These are phyloP conservation scores for Nicator chloris DNA, from an alignment of 2,113 vertebrate species.

Conservation along the genomic window DNA sequence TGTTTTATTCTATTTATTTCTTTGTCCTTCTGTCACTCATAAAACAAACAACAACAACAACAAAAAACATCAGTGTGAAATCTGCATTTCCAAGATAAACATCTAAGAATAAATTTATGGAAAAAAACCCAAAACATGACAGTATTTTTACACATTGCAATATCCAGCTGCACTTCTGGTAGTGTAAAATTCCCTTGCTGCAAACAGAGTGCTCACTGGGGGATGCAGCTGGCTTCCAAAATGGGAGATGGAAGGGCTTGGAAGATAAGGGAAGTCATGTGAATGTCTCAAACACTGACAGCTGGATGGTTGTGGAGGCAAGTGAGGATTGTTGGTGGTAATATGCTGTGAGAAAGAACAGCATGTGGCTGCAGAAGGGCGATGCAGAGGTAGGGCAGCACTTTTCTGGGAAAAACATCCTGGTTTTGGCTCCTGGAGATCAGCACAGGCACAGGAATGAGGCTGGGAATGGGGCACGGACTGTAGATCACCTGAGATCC, in stretches of 20 bases:
- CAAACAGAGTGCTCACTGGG: background rate
- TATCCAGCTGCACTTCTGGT: background rate
- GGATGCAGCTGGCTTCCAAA: background rate
- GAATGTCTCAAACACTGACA: background rate
- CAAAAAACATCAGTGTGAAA: background rate
- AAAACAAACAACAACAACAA: background rate
- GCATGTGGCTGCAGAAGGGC: background rate
- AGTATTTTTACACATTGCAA: background rate
- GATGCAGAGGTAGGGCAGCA: background rate
- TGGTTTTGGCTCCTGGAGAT: background rate
- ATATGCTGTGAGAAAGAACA: background rate
- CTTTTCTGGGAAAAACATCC: background rate
- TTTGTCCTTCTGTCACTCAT: background rate
- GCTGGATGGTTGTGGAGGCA: background rate
- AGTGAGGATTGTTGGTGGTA: background rate
- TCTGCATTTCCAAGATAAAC: background rate
- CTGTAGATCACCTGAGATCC: background rate
- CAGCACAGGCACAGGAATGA: background rate
- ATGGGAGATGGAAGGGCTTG: background rate
- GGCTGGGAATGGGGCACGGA: fast-evolving
- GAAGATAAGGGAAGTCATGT: background rate
- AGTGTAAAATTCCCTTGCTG: background rate
- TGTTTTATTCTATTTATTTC: background rate
- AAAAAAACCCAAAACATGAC: background rate
- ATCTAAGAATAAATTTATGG: background rate